Evolutionary conservation across 2,797 vertebrate species (phyloP).

Genomic region (Steatocranus sp.): DNA sequence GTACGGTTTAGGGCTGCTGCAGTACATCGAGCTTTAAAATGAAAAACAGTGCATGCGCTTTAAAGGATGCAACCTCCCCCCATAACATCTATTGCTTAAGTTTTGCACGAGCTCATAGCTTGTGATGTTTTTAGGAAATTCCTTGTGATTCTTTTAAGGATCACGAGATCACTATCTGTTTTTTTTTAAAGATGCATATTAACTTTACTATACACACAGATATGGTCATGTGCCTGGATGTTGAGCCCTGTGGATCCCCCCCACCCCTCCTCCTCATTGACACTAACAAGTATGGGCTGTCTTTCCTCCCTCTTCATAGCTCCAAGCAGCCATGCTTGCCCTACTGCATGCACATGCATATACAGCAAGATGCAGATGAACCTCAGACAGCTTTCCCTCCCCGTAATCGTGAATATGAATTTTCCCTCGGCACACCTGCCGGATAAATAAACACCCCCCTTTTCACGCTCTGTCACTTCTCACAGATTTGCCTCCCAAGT

Average conservation of each 20-base stretch:
- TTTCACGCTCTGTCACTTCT: conserved; percentile 29
- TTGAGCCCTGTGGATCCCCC: not conserved
- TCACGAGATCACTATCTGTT: not conserved
- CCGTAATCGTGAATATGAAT: not conserved
- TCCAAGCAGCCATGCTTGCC: not conserved
- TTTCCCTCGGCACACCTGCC: conserved; percentile 4
- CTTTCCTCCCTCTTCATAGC: not conserved
- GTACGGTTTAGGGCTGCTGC: not conserved
- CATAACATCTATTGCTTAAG: not conserved
- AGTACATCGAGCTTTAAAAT: not conserved
- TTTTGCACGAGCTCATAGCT: not conserved
- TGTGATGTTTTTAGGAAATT: not conserved
- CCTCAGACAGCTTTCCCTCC: not conserved
- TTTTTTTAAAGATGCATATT: conserved; percentile 14
- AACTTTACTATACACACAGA: not conserved
- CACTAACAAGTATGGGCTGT: conserved; percentile 1
- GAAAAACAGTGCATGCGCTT: not conserved
- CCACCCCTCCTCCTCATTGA: not conserved
- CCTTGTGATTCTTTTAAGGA: not conserved
- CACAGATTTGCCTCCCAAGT: not conserved
- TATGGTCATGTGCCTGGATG: not conserved
- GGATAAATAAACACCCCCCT: conserved; percentile 13
- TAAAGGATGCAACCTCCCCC: not conserved
- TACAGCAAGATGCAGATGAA: not conserved
- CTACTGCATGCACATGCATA: not conserved